Percentiles rank a stretch among this genome's conserved stretches.
These are phyloP conservation scores for Medauroidea extradentata DNA, from an alignment of 1,140 invertebrate species.

Conservation along the genomic window DNA sequence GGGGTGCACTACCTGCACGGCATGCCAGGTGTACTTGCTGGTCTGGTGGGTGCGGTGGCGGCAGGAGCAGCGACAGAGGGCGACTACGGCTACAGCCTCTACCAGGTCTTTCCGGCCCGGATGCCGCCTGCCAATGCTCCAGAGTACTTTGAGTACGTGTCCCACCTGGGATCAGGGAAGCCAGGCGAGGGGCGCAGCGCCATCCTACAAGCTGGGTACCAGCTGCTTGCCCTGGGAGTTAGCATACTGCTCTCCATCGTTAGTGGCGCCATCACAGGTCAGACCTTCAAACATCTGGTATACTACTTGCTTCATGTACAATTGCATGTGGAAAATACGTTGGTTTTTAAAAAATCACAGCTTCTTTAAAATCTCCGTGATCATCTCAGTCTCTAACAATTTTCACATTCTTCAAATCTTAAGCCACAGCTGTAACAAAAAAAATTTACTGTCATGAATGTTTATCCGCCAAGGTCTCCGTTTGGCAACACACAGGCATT, in stretches of 20 bases:
- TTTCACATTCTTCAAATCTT: too few relatives aligned
- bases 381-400: too few relatives aligned
- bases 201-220: slow-evolving; percentile 68
- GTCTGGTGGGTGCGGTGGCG: slow-evolving; percentile 69
- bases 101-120: slow-evolving; percentile 48
- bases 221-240: slow-evolving; percentile 65
- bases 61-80: slow-evolving; percentile 62
- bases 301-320: too few relatives aligned
- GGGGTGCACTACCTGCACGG: slow-evolving; percentile 96
- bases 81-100: slow-evolving; percentile 27
- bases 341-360: too few relatives aligned
- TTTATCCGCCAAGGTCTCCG: too few relatives aligned
- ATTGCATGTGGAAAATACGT: too few relatives aligned
- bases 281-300: too few relatives aligned
- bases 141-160: slow-evolving; percentile 30
- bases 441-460: too few relatives aligned
- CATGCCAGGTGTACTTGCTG: slow-evolving; percentile 86
- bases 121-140: slow-evolving; percentile 41
- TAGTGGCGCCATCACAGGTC: slow-evolving; percentile 78
- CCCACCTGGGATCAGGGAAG: slow-evolving; percentile 27
- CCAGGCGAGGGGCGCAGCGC: slow-evolving; percentile 58
- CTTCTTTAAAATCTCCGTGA: too few relatives aligned
- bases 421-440: too few relatives aligned
- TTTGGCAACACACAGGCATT: too few relatives aligned
- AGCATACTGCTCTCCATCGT: slow-evolving; percentile 67